Conservation (phyloP, 2,888 invertebrate species). For the Kuschelorhynchus macadamiae region DNA sequence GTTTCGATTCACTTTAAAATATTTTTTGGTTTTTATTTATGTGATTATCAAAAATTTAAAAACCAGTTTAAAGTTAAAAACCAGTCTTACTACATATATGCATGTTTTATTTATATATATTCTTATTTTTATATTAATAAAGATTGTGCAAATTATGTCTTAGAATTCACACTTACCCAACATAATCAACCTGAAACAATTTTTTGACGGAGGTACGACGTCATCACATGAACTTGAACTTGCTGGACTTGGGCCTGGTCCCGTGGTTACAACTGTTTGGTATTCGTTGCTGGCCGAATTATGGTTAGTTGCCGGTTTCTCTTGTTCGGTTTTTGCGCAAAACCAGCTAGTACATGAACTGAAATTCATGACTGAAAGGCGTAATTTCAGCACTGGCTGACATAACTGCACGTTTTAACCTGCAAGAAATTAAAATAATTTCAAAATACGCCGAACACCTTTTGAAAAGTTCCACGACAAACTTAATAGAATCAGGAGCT, state of each 20-base stretch:
- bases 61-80: too few relatives aligned
- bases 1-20: too few relatives aligned
- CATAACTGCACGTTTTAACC: constrained; percentile 54
- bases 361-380: constrained; percentile 58
- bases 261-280: constrained; percentile 70
- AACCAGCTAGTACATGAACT: constrained; percentile 66
- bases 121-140: too few relatives aligned
- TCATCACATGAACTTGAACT: constrained; percentile 76
- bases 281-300: constrained; percentile 66
- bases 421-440: too few relatives aligned
- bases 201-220: constrained; percentile 80
- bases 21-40: too few relatives aligned
- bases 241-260: constrained; percentile 73
- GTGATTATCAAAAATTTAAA: too few relatives aligned
- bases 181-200: constrained; percentile 85
- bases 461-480: too few relatives aligned
- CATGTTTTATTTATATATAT: too few relatives aligned
- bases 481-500: too few relatives aligned
- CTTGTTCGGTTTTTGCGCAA: constrained; percentile 60
- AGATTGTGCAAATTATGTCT: too few relatives aligned
- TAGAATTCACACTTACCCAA: constrained; percentile 70
- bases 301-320: constrained; percentile 64
- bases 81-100: too few relatives aligned
- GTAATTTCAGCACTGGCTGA: constrained; percentile 34
- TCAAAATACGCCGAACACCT: too few relatives aligned